Base-by-base conservation (phyloP, 2,797 vertebrate species). In the Alfaro cultratus region DNA sequence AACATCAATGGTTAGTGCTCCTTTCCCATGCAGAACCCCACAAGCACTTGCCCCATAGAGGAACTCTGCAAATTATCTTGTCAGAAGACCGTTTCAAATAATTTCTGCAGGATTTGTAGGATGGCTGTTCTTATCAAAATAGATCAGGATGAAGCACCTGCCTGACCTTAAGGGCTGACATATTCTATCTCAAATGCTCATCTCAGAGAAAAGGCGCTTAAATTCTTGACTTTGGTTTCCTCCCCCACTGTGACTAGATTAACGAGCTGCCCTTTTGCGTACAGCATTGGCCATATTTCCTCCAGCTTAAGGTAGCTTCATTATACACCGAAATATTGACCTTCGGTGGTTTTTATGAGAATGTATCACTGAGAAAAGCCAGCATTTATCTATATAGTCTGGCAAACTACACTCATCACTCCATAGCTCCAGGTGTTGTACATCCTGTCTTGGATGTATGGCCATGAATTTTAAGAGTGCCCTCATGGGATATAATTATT, bases 291-390 rank as follows among this genome's bases (percentile, higher is more conserved):
- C 94, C 92, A 96, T 96, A 95, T 96, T 96, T 96, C 91, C 92
- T 90, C 84, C 88, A 87, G 93, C 92, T 92, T 94, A 91, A 91
- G 94, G 92, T 94, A 95, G 96, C 94, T 96, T 96, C 95, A 96
- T 96, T 96, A 96, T 94, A 93, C 91, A 90, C 90, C 95, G 94
- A 96, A 95, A 96, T 95, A 95, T 94, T 96, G 96, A 96, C 96
- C 95, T 96, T 96, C 94, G 92, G 83, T 86, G 88, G 91, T 91
- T 95, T 95, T 95, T 94, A 96, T 96, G 95, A 96, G 94, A 94
- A 96, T 95, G 84, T 96, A 96, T 96, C 94, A 91, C 87, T 86
- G 80, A 85, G 88, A 91, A 95, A 95, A 95, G 90, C 94, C 95
- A 93, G 94, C 94, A 96, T 96, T 96, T 96, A 95, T 96, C 94